These are phyloP conservation scores for Sinocyclocheilus rhinocerous DNA, from an alignment of 2,113 vertebrate genomes.

Conservation along the genomic window DNA sequence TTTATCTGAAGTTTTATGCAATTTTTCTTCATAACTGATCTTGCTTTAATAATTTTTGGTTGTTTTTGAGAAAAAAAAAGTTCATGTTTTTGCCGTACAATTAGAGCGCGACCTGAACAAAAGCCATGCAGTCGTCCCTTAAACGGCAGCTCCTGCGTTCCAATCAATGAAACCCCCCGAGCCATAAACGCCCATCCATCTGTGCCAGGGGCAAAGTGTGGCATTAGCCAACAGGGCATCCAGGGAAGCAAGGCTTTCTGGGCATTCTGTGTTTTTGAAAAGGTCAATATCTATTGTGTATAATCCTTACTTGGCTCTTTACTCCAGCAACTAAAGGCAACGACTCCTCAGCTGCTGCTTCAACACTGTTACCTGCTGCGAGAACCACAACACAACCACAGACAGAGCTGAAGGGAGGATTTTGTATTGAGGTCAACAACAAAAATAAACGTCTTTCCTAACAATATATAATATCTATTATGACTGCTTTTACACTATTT, in stretches of 20 bases:
- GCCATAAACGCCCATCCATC: conserved; percentile 83
- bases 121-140: conserved; percentile 58
- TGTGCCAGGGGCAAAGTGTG: conserved; percentile 65
- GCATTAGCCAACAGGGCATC: conserved; percentile 64
- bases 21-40: neutral
- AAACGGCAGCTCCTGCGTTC: conserved; percentile 80
- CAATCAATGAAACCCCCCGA: conserved; percentile 87
- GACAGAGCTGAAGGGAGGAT: neutral
- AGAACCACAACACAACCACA: neutral
- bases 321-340: conserved; percentile 13
- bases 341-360: neutral
- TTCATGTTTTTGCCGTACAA: neutral
- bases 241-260: conserved; percentile 43
- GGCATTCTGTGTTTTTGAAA: conserved; percentile 57
- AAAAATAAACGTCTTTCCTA: neutral
- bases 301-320: conserved; percentile 21
- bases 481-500: neutral
- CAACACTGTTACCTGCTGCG: neutral
- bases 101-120: neutral
- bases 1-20: neutral
- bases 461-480: neutral
- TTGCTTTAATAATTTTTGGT: neutral
- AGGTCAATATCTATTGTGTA: conserved; percentile 11
- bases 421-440: neutral
- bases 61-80: neutral